Evolutionary conservation across 1,140 invertebrate genomes (phyloP).

Genomic region (Drosophila funebris): DNA sequence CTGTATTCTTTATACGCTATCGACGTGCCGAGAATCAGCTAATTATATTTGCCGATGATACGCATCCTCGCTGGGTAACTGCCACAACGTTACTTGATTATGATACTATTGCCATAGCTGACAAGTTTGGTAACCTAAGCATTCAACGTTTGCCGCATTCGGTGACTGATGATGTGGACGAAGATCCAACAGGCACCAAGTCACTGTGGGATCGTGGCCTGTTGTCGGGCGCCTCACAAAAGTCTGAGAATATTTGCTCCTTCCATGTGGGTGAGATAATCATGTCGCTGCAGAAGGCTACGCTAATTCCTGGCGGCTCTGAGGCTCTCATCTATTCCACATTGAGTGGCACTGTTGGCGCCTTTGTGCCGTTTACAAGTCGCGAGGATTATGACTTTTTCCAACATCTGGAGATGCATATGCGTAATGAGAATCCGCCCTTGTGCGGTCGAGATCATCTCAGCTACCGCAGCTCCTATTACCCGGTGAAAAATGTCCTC

Average conservation of each 20-base stretch:
- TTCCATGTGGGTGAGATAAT: constrained; percentile 99
- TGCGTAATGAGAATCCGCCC: constrained; percentile 98
- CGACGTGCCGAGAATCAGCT: constrained; percentile 98
- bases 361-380: constrained; percentile 98
- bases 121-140: constrained; percentile 99
- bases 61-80: constrained; percentile 97
- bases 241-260: constrained; percentile 95
- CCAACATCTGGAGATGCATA: constrained; percentile 99
- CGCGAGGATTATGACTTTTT: constrained; percentile 99
- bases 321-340: constrained; percentile 98
- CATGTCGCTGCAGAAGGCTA: constrained; percentile 96
- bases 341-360: constrained; percentile 96
- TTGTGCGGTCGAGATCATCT: constrained; percentile 98
- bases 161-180: constrained; percentile 98
- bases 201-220: constrained; percentile 99
- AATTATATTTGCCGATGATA: constrained; percentile 99
- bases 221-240: constrained; percentile 98
- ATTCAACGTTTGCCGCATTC: constrained; percentile 95
- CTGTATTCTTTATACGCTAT: constrained; percentile 98
- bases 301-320: constrained; percentile 97
- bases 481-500: constrained; percentile 98
- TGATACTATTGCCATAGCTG: constrained; percentile 97
- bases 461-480: constrained; percentile 98
- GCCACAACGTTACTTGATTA: constrained; percentile 97
- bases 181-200: constrained; percentile 99